Base-by-base conservation (phyloP, 2,888 invertebrate species). In the Brachyptera risi region DNA sequence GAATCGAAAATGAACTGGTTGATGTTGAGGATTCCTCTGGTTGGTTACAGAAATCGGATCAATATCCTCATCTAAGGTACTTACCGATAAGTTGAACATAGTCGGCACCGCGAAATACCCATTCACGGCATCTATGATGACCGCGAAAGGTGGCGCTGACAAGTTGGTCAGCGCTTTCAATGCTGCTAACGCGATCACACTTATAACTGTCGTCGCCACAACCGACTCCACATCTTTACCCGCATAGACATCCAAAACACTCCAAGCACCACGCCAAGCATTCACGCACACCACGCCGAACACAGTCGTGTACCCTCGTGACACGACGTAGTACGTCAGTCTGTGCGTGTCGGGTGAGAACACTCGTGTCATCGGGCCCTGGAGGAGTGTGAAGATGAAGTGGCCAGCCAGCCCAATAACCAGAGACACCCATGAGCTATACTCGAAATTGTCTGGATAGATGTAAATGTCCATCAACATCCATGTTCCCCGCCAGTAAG, bases 401-500 rank as follows among this genome's bases (percentile, higher is more conserved):
- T 88, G 85, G 56, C 88, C 88, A 68, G 80, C 72, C 68, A 88
- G 79, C 23, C 92, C 92, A 68, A 90, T 82, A 1, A 78, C 73
- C 59, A 88, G 80, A 67, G 90, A 90, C 35, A 82, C 77, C 58
- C 84, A 76, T 17, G 86, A 85, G 69, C 90, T 90, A 49, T 79
- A 69, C 3, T 83, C 75, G 3, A 76, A 74, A 62, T 83, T 74
- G 0, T 79, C 76, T 0, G 90, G 87, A 67, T 84, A 82, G 60
- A 92, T 80, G 73, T 88, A 85, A 57, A 83, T 72, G 71, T 85
- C 88, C 80, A 90, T 85, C 56, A 92, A 79, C 49, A 83, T 83
- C 92, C 92, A 93, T 50, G 90, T 88, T 66, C 91, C 89, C 65
- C 92, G 82, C 93, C 93, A 92, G 75, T 91, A 92, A 65, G 86